phyloP scores from a whole-genome alignment of 2,888 invertebrate genomes.

The Drosophila antonietae region DNA sequence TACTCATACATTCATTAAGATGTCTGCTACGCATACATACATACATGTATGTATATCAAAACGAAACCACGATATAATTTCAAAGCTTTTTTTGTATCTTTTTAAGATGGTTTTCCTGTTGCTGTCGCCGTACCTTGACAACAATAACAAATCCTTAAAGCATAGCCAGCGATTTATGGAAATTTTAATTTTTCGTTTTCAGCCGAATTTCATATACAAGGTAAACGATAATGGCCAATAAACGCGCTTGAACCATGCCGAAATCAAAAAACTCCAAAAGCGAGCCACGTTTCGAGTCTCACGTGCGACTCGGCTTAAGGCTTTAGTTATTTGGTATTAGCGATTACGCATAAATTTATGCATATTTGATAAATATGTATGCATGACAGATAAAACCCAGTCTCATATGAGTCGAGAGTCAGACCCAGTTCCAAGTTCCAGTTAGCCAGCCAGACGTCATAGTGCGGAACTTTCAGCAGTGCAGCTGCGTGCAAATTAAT shows the following conservation, averaged over 20 bases:
- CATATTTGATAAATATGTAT: background rate
- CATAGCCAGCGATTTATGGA: constrained; percentile 31
- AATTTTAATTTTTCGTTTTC: constrained; percentile 25
- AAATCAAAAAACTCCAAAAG: constrained; percentile 30
- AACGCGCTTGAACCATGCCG: constrained; percentile 69
- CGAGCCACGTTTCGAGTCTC: constrained; percentile 53
- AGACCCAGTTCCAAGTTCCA: constrained; percentile 34
- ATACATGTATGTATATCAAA: background rate
- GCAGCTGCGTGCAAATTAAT: constrained; percentile 65
- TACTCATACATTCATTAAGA: constrained; percentile 61
- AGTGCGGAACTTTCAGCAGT: constrained; percentile 45
- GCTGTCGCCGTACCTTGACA: constrained; percentile 33
- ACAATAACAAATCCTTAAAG: constrained; percentile 1
- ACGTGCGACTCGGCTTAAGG: constrained; percentile 51
- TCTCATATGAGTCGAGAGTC: background rate
- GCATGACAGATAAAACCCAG: constrained; percentile 33
- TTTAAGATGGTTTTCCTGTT: constrained; percentile 40
- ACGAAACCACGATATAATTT: constrained; percentile 31
- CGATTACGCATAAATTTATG: constrained; percentile 9
- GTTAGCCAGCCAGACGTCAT: constrained; percentile 44
- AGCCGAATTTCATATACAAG: constrained; percentile 46
- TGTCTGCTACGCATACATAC: constrained; percentile 47
- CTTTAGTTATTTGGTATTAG: background rate
- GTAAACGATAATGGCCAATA: constrained; percentile 55
- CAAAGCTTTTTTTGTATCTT: background rate